Evolutionary conservation across 1,140 invertebrate genomes (phyloP).

Genomic region (Meloidogyne hapla): DNA sequence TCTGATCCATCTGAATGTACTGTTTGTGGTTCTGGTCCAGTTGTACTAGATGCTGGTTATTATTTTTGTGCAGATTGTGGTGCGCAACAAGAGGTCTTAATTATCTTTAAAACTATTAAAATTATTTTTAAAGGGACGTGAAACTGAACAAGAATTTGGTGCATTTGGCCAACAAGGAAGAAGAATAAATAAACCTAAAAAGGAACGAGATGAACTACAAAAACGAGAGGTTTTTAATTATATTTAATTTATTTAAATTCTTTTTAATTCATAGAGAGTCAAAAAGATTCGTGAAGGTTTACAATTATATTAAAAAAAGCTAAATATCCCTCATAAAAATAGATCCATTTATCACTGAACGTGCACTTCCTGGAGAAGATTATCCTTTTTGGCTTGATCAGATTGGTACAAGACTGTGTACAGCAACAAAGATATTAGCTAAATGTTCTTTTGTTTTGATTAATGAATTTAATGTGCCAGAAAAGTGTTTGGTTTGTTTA

Average conservation of each 20-base stretch:
- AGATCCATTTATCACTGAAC: constrained; percentile 17
- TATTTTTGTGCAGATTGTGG: constrained; percentile 22
- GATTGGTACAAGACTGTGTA: constrained; percentile 17
- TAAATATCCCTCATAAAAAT: not conserved
- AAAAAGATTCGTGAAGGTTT: not conserved
- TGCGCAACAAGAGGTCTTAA: not conserved
- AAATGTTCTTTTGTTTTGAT: not conserved
- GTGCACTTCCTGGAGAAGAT: constrained; percentile 13
- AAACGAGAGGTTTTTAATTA: not conserved
- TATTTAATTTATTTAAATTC: not conserved
- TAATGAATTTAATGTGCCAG: constrained; percentile 15
- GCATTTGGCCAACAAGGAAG: not conserved
- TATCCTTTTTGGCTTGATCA: constrained; percentile 16
- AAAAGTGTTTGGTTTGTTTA: constrained; percentile 12
- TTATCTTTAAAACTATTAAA: not conserved
- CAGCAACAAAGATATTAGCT: constrained; percentile 13
- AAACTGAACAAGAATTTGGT: constrained; percentile 10
- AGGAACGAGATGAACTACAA: not conserved
- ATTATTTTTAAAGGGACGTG: not conserved
- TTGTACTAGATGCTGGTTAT: constrained; percentile 15
- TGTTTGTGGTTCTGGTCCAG: not conserved
- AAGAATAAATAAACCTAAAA: not conserved
- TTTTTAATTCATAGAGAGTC: not conserved
- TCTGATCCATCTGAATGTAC: not conserved
- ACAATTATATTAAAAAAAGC: not conserved